Conservation (phyloP, 2,888 invertebrate species). For the Epirrhoe tristata region DNA sequence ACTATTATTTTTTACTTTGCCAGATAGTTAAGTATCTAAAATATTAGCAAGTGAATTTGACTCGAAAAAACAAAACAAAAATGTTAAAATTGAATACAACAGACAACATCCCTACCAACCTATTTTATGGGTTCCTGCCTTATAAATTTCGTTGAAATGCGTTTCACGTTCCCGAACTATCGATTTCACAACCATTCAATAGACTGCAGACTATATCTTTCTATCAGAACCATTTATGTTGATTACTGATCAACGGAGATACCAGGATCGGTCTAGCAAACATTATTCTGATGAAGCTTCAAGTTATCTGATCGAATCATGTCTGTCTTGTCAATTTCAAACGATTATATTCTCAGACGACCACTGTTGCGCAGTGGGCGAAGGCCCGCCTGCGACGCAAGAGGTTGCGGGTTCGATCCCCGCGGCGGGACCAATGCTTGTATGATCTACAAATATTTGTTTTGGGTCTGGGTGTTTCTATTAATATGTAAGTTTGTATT, state of each 20-base stretch:
- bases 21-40: constrained; percentile 29
- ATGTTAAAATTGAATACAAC: constrained; percentile 46
- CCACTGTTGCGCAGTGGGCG: no score
- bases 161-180: constrained; percentile 49
- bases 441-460: no score
- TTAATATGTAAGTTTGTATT: no score
- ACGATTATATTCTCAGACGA: background rate
- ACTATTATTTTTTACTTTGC: background rate
- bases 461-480: no score
- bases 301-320: constrained; percentile 4
- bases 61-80: constrained; percentile 32
- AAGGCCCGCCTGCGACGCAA: no score
- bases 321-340: background rate
- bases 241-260: constrained; percentile 19
- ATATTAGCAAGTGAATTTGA: constrained; percentile 15
- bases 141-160: constrained; percentile 55
- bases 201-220: constrained; percentile 28
- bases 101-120: constrained; percentile 37
- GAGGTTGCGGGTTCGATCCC: no score
- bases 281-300: constrained; percentile 18
- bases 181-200: constrained; percentile 50
- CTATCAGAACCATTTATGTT: constrained; percentile 24
- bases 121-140: constrained; percentile 32
- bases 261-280: background rate
- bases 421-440: no score